Percentiles rank a stretch among this genome's conserved stretches.
Evolutionary conservation across 2,888 invertebrate genomes (phyloP).

Genomic region (Ferdinandea cuprea): DNA sequence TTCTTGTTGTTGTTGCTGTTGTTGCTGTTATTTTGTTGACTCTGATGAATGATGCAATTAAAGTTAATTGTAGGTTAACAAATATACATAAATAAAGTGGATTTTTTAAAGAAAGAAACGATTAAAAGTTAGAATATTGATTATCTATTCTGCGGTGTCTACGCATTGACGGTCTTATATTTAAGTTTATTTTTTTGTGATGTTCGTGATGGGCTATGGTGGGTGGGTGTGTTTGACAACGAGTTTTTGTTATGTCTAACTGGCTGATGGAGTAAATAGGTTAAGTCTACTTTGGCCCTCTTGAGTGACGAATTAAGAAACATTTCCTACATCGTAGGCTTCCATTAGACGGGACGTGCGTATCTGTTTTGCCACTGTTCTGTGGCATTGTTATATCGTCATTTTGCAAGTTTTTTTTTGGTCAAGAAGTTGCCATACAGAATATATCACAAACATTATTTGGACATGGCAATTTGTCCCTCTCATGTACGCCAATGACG

Average conservation of each 20-base stretch:
- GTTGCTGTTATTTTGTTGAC: too few relatives aligned
- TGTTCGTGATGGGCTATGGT: not conserved
- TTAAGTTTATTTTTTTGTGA: not conserved
- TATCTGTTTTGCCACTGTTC: too few relatives aligned
- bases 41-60: conserved; percentile 43
- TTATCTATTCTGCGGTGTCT: not conserved
- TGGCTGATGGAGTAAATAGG: not conserved
- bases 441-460: too few relatives aligned
- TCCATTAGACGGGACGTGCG: too few relatives aligned
- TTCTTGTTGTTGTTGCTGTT: conserved; percentile 20
- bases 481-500: too few relatives aligned
- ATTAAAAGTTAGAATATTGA: not conserved
- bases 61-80: conserved; percentile 27
- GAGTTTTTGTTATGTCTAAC: not conserved
- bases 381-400: too few relatives aligned
- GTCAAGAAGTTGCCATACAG: too few relatives aligned
- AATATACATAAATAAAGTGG: conserved; percentile 12
- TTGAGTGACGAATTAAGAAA: too few relatives aligned
- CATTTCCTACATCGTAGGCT: too few relatives aligned
- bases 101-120: not conserved
- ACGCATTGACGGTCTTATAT: too few relatives aligned
- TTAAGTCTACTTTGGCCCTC: not conserved
- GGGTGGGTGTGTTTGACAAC: not conserved
- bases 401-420: too few relatives aligned
- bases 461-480: too few relatives aligned